Evolutionary conservation across 2,797 vertebrate genomes (phyloP), one percentile per base, ranked within the genome.

Genomic region (Epinephelus malabaricus): DNA sequence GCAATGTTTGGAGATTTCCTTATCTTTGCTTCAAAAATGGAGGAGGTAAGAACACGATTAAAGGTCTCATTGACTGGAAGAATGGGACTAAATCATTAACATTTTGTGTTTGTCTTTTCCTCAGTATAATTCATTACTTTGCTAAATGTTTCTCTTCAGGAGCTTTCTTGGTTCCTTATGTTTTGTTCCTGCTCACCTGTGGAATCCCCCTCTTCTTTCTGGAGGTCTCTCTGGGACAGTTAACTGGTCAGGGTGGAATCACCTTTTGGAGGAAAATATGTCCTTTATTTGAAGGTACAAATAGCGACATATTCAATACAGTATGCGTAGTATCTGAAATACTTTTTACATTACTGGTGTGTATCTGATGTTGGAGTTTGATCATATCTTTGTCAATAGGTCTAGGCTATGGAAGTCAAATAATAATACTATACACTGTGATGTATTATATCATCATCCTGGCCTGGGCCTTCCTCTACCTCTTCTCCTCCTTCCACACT

Each of bases 21-120:
- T 95, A 95, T 82, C 78, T 95, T 62, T 95, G 94, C 86, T 95
- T 94, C 87, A 94, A 93, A 76, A 95, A 95, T 59, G 94, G 94
- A 75, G 94, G 94, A 59, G 94, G 94, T 93, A 46, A 30, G 1
- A 30, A 30, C 27, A 30, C 1, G 1, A 30, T 6, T 30, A 6
- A 30, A 30, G 27, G 27, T 30, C 5, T 30, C 27, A 5, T 30
- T 30, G 27, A 30, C 27, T 30, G 27, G 27, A 30, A 30, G 27
- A 6, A 6, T 30, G 27, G 1, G 5, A 30, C 27, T 30, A 6
- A 30, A 30, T 30, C 27, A 30, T 30, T 30, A 30, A 30, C 27
- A 30, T 30, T 30, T 30, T 30, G 27, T 30, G 27, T 30, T 30
- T 30, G 27, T 30, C 27, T 30, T 30, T 30, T 30, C 5, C 27